Conservation (phyloP, 1,140 invertebrate species). For the Pseudomyrmex sp. region DNA sequence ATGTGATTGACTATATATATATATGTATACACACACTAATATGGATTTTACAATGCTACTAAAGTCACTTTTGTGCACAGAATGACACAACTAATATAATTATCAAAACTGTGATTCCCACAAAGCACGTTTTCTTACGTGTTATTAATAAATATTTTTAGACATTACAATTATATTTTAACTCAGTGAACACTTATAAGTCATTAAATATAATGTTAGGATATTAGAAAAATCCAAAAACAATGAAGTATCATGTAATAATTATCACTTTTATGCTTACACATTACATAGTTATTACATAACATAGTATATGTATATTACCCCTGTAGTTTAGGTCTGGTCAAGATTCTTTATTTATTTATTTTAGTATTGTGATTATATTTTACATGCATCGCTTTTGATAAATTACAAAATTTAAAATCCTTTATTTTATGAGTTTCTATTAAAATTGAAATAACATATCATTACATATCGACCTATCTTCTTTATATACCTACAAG, state of each 20-base stretch:
- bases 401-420: slow-evolving; percentile 2
- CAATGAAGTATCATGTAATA: neutral
- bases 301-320: slow-evolving; percentile 28
- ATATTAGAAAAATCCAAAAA: slow-evolving; percentile 3
- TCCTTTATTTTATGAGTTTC: neutral
- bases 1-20: slow-evolving; percentile 41
- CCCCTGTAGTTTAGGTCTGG: slow-evolving; percentile 25
- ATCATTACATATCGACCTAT: no score
- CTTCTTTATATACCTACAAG: no score
- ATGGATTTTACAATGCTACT: slow-evolving; percentile 10
- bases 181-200: neutral
- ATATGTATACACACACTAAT: slow-evolving; percentile 9
- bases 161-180: neutral
- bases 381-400: neutral
- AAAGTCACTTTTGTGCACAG: slow-evolving; percentile 6
- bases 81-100: neutral
- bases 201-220: neutral
- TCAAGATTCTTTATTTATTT: slow-evolving; percentile 46
- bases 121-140: slow-evolving; percentile 20
- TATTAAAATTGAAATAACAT: neutral
- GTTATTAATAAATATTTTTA: slow-evolving; percentile 9
- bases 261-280: slow-evolving; percentile 3
- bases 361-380: neutral
- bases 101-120: slow-evolving; percentile 15
- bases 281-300: neutral